Evolutionary conservation across 2,888 invertebrate genomes (phyloP), one percentile per base, ranked within the genome.

Genomic region (Drosophila anceps): DNA sequence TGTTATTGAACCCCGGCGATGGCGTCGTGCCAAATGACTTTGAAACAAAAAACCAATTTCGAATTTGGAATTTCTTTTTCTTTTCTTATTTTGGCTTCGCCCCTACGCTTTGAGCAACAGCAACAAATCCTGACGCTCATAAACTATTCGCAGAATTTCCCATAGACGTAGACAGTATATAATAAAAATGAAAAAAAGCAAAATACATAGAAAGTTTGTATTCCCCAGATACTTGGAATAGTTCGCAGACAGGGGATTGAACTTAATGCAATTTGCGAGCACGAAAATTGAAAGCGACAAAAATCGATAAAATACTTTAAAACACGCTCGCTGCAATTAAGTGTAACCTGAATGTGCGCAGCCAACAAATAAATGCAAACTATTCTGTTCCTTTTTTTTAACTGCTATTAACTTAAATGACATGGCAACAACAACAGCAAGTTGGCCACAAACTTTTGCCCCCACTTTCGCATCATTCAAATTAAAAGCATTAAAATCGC

Each of bases 401-500:
- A 37, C n/a, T 66, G 63, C 61, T 51, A 48, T 67, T 75, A 77
- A 71, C 58, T 71, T 54, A 64, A 79, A 71, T 76, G 76, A 77
- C 80, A 79, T 54, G 80, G n/a, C 66, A 70, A 31, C 79, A 69
- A 65, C 64, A 59, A 63, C 39, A 27, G 10, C 33, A 10, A 62
- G 58, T 58, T 46, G 74, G 64, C 31, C 41, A 18, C 31, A 27
- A n/a, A 15, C 35, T 18, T 9, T 9, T 6, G 31, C 51, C 29
- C 18, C 69, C 37, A 41, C 59, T 15, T 39, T 48, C 20, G 29
- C 51, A 69, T 62, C 43, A 44, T 27, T 44, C 46, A 62, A 76
- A 75, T 87, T 79, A 80, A 84, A 87, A 82, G 78, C 90, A 87
- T 89, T 84, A 80, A 77, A 82, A 84, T 77, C 64, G 81, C 79